These are phyloP conservation scores for Noctua comes DNA, from an alignment of 2,888 invertebrate genomes.

Conservation along the genomic window DNA sequence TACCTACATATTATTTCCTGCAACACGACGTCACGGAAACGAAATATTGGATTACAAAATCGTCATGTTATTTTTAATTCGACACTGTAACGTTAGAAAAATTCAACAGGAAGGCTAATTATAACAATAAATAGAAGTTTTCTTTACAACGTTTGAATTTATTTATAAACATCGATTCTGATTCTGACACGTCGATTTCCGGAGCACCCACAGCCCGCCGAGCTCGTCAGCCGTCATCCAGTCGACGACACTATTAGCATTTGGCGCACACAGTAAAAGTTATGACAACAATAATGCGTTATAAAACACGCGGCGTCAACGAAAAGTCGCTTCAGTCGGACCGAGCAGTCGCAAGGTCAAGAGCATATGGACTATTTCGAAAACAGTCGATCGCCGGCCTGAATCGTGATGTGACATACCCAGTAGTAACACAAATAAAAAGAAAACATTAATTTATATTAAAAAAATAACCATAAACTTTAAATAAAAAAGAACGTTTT, in stretches of 20 bases:
- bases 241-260: slow-evolving; percentile 52
- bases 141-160: slow-evolving; percentile 11
- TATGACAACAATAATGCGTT: slow-evolving; percentile 88
- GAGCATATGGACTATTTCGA: slow-evolving; percentile 83
- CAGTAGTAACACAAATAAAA: slow-evolving; percentile 64
- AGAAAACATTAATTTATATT: slow-evolving; percentile 61
- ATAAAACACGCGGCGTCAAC: slow-evolving; percentile 86
- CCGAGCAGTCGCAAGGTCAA: slow-evolving; percentile 87
- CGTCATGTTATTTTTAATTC: slow-evolving; percentile 7
- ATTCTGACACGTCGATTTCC: slow-evolving; percentile 42
- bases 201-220: slow-evolving; percentile 47
- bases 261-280: slow-evolving; percentile 81
- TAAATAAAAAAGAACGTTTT: slow-evolving; percentile 47
- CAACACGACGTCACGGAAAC: slow-evolving; percentile 12
- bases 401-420: slow-evolving; percentile 81
- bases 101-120: slow-evolving; percentile 11
- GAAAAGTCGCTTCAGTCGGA: slow-evolving; percentile 86
- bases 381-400: slow-evolving; percentile 82
- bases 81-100: not conserved
- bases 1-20: not conserved
- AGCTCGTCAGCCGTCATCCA: slow-evolving; percentile 18
- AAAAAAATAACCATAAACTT: slow-evolving; percentile 55
- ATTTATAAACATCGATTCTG: slow-evolving; percentile 34
- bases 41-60: slow-evolving; percentile 7
- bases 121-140: slow-evolving; percentile 27